phyloP scores from a whole-genome alignment of 35 echinoderm and acorn worm genomes.

The Anneissia japonica region DNA sequence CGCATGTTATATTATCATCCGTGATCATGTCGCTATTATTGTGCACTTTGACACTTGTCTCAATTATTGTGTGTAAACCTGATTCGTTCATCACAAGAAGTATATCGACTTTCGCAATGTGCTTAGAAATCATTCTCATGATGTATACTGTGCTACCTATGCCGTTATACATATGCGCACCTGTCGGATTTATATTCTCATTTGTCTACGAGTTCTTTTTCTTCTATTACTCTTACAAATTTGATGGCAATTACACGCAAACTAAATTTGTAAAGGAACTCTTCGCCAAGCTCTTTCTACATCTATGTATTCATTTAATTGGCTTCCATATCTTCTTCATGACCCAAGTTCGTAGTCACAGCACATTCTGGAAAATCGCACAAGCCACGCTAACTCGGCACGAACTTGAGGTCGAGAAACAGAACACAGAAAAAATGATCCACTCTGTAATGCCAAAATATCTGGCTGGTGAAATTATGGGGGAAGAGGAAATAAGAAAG shows the following conservation, averaged over 20 bases:
- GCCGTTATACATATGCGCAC: slow-evolving; percentile 60
- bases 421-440: slow-evolving; percentile 82
- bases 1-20: slow-evolving; percentile 35
- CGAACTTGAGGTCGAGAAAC: slow-evolving; percentile 77
- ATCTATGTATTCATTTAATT: slow-evolving; percentile 94
- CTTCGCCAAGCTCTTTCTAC: slow-evolving; percentile 85
- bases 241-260: neutral
- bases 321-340: slow-evolving; percentile 96
- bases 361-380: slow-evolving; percentile 94
- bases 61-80: slow-evolving; percentile 54
- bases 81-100: slow-evolving; percentile 47
- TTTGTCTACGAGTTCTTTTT: slow-evolving; percentile 79
- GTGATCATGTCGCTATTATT: slow-evolving; percentile 54
- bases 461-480: slow-evolving; percentile 69
- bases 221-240: slow-evolving; percentile 35
- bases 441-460: slow-evolving; percentile 81
- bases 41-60: slow-evolving; percentile 51
- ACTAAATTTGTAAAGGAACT: slow-evolving; percentile 31
- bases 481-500: slow-evolving; percentile 8
- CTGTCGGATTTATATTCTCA: slow-evolving; percentile 58
- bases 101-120: slow-evolving; percentile 79
- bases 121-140: slow-evolving; percentile 89
- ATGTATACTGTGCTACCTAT: slow-evolving; percentile 93
- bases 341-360: slow-evolving; percentile 79
- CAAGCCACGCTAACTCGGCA: slow-evolving; percentile 60